Conservation (phyloP, 2,113 vertebrate species). For the Perca schrenkii region DNA sequence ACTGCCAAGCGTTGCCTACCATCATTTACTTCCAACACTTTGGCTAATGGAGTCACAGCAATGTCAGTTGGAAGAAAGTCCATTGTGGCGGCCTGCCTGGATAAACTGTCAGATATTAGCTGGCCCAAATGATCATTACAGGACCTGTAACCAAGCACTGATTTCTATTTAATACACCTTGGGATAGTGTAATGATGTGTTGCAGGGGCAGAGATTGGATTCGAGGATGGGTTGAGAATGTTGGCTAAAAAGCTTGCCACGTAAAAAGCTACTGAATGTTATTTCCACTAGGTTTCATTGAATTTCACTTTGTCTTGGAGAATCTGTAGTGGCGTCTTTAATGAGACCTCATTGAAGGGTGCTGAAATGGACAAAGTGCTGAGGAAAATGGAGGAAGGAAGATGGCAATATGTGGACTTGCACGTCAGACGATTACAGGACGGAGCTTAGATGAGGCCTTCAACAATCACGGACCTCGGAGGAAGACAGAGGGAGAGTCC, state of each 20-base stretch:
- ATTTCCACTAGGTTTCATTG: constrained; percentile 61
- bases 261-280: constrained; percentile 48
- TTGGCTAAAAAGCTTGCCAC: constrained; percentile 48
- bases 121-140: constrained; percentile 65
- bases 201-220: constrained; percentile 51
- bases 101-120: constrained; percentile 73
- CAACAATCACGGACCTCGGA: constrained; percentile 67
- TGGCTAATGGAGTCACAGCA: constrained; percentile 81
- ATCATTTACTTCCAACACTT: constrained; percentile 80
- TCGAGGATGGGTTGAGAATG: constrained; percentile 29
- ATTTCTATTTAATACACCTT: constrained; percentile 76
- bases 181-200: constrained; percentile 59
- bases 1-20: constrained; percentile 69
- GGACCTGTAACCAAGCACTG: constrained; percentile 49
- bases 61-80: constrained; percentile 77
- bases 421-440: constrained; percentile 52
- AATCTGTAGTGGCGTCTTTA: constrained; percentile 62
- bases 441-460: constrained; percentile 42
- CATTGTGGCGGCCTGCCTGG: constrained; percentile 68
- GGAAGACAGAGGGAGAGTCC: constrained; percentile 17
- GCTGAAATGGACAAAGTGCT: constrained; percentile 48
- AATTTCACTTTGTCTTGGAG: constrained; percentile 70
- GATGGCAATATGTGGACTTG: constrained; percentile 18
- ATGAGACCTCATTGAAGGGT: constrained; percentile 71
- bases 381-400: constrained; percentile 43